phyloP scores from a whole-genome alignment of 2,113 vertebrate genomes.

The Neodontobutis hainanensis region DNA sequence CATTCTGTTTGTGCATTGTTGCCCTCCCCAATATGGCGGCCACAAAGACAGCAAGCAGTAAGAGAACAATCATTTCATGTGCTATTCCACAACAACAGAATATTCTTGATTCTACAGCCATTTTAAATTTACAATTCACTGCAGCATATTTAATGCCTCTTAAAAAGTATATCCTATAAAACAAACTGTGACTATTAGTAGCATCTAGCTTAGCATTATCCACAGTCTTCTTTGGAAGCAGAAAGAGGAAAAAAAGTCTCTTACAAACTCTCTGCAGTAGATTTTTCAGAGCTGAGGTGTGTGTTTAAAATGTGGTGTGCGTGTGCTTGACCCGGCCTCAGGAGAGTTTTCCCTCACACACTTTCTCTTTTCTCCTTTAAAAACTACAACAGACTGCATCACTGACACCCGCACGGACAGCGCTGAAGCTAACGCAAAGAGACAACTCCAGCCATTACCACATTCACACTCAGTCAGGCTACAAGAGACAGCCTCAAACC shows the following conservation, averaged over 20 bases:
- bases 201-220: no score
- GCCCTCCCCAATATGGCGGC: no score
- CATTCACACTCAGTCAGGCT: background rate
- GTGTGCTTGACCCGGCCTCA: constrained; percentile 47
- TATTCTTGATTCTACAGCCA: no score
- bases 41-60: no score
- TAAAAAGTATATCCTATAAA: no score
- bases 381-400: constrained; percentile 63
- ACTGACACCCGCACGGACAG: constrained; percentile 43
- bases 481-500: background rate
- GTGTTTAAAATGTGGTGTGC: constrained; percentile 18
- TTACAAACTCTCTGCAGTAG: constrained; percentile 55
- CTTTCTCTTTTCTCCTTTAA: constrained; percentile 46
- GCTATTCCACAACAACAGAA: no score
- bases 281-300: constrained; percentile 38
- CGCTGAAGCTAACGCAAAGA: constrained; percentile 50
- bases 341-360: constrained; percentile 38
- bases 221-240: constrained; percentile 10
- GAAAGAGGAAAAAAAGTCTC: constrained; percentile 13
- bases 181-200: no score
- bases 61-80: no score
- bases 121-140: no score
- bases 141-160: no score
- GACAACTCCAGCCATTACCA: constrained; percentile 38
- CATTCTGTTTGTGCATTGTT: no score